Evolutionary conservation across 2,888 invertebrate genomes (phyloP).

Genomic region (Arctia plantaginis): DNA sequence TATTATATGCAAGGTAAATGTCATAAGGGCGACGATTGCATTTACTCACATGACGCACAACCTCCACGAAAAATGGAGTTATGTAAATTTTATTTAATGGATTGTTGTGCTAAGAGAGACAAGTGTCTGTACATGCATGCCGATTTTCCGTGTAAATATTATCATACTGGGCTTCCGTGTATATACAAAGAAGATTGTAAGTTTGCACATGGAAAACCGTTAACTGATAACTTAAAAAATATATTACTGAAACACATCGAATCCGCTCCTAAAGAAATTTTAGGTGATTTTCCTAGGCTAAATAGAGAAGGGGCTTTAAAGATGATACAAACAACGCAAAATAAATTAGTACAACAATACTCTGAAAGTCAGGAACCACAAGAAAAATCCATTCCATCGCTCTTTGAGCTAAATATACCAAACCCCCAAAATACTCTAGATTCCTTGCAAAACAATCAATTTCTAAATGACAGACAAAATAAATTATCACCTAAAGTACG

Average conservation of each 20-base stretch:
- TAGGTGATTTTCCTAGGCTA: conserved; percentile 95
- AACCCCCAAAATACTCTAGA: conserved; percentile 69
- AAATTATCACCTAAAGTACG: conserved; percentile 81
- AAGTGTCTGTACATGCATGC: conserved; percentile 98
- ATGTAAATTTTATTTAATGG: conserved; percentile 98
- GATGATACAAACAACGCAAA: conserved; percentile 83
- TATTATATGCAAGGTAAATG: conserved; percentile 97
- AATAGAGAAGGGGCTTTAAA: conserved; percentile 91
- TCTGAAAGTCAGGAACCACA: conserved; percentile 68
- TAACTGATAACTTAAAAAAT: conserved; percentile 92
- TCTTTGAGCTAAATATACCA: conserved; percentile 81
- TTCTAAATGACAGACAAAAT: conserved; percentile 72
- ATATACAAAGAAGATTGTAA: conserved; percentile 94
- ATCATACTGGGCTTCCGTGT: conserved; percentile 96
- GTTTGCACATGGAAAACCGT: conserved; percentile 95
- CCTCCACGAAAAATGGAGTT: conserved; percentile 96
- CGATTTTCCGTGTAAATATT: conserved; percentile 99
- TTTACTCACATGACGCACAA: conserved; percentile 93
- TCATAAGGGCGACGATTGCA: conserved; percentile 93
- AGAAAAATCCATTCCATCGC: conserved; percentile 77
- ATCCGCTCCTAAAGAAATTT: conserved; percentile 95
- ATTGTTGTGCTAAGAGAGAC: conserved; percentile 97
- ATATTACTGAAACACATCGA: conserved; percentile 92
- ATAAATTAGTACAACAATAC: conserved; percentile 79
- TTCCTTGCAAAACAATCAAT: conserved; percentile 64